Evolutionary conservation across 2,113 vertebrate species (phyloP).

Genomic region (Promerops cafer): DNA sequence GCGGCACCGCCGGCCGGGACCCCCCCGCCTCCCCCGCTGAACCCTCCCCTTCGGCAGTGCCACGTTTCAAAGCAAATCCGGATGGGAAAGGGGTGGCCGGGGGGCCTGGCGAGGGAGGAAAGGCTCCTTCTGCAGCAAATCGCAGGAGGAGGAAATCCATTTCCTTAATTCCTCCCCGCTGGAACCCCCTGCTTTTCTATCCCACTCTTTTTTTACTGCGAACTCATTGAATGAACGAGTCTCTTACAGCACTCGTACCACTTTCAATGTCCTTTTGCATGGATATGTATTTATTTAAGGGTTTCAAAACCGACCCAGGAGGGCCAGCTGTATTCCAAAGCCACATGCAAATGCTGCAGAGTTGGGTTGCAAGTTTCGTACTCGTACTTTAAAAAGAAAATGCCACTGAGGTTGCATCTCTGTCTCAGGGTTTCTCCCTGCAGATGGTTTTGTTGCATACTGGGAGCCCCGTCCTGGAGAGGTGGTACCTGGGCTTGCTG

Average conservation of each 20-base stretch:
- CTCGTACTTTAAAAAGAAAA: background rate
- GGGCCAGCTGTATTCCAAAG: background rate
- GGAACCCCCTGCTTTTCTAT: background rate
- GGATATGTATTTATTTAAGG: background rate
- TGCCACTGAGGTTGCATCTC: background rate
- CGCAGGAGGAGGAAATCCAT: constrained; percentile 14
- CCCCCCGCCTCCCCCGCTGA: background rate
- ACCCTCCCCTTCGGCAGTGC: constrained; percentile 54
- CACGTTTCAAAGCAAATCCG: constrained; percentile 71
- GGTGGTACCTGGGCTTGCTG: background rate
- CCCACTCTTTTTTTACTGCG: background rate
- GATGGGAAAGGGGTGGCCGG: constrained; percentile 41
- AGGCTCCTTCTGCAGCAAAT: constrained; percentile 29
- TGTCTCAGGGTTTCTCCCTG: background rate
- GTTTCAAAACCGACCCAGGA: background rate
- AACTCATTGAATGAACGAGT: background rate
- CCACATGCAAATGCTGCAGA: background rate
- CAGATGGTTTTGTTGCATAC: background rate
- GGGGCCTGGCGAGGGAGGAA: constrained; percentile 32
- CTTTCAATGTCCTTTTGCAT: background rate
- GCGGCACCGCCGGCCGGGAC: background rate
- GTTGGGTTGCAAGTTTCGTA: background rate
- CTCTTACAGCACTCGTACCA: background rate
- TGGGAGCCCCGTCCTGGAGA: fast-evolving
- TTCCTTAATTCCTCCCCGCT: background rate